phyloP scores from a whole-genome alignment of 2,888 invertebrate genomes.

The Ochlodes sylvanus region DNA sequence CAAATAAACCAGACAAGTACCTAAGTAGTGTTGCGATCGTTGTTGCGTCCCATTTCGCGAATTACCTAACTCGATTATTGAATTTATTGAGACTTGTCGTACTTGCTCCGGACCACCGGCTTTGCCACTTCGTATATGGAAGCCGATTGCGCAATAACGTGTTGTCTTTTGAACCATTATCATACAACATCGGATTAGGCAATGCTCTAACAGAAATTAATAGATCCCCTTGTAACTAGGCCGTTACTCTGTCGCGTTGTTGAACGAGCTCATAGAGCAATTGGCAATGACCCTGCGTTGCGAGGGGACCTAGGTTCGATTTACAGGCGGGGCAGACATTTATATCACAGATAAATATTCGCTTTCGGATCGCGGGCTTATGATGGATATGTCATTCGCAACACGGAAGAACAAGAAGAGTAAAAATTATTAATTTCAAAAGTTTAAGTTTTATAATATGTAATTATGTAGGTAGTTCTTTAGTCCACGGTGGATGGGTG shows the following conservation, averaged over 20 bases:
- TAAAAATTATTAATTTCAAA: too few species aligned
- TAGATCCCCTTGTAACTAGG: conserved; percentile 1
- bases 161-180: conserved; percentile 19
- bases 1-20: conserved; percentile 42
- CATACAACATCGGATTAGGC: conserved; percentile 3
- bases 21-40: conserved; percentile 54
- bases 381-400: too few species aligned
- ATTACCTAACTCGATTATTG: conserved; percentile 55
- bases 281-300: too few species aligned
- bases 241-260: neutral
- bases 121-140: conserved; percentile 32
- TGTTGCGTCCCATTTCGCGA: conserved; percentile 54
- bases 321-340: too few species aligned
- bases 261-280: too few species aligned
- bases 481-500: too few species aligned
- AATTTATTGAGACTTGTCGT: conserved; percentile 35
- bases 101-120: conserved; percentile 33
- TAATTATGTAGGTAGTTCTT: too few species aligned
- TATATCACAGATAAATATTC: too few species aligned
- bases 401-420: too few species aligned
- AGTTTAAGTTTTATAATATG: too few species aligned
- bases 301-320: too few species aligned
- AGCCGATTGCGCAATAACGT: conserved; percentile 21
- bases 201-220: conserved; percentile 4
- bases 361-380: too few species aligned